These are phyloP conservation scores for Spilogale gracilis DNA, from an alignment of 2,113 vertebrate genomes.

Conservation along the genomic window DNA sequence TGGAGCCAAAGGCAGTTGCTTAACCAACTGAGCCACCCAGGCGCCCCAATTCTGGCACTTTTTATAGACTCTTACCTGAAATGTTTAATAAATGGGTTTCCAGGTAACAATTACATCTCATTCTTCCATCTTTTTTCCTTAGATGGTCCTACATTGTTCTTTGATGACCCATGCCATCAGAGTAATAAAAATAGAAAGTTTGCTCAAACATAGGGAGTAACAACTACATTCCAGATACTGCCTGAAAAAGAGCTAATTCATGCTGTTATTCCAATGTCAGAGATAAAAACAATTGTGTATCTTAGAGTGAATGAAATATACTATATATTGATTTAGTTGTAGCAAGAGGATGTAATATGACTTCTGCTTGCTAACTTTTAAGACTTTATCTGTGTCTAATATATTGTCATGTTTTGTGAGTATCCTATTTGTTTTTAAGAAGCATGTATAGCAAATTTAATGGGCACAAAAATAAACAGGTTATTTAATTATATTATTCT, in stretches of 20 bases:
- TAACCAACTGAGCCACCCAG: no score
- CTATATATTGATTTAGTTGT: not conserved
- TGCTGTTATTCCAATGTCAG: not conserved
- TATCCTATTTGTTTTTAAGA: not conserved
- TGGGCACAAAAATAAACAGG: not conserved
- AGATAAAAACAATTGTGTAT: not conserved
- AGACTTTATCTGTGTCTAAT: not conserved
- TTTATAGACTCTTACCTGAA: not conserved
- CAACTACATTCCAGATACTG: not conserved
- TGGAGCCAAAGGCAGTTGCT: no score
- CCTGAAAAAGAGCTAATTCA: not conserved
- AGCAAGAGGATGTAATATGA: not conserved
- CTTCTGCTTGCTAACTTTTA: conserved; percentile 1
- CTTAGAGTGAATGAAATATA: not conserved
- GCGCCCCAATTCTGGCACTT: not conserved
- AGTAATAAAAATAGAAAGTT: not conserved
- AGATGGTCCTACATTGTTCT: not conserved
- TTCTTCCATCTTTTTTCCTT: not conserved
- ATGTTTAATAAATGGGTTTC: not conserved
- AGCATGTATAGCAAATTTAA: not conserved
- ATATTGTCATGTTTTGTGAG: not conserved
- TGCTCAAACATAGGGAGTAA: not conserved
- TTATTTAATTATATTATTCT: not conserved
- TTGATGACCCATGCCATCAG: not conserved
- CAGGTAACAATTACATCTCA: not conserved